These are phyloP conservation scores for Heliconius aoede DNA, from an alignment of 2,888 invertebrate genomes.

Conservation along the genomic window DNA sequence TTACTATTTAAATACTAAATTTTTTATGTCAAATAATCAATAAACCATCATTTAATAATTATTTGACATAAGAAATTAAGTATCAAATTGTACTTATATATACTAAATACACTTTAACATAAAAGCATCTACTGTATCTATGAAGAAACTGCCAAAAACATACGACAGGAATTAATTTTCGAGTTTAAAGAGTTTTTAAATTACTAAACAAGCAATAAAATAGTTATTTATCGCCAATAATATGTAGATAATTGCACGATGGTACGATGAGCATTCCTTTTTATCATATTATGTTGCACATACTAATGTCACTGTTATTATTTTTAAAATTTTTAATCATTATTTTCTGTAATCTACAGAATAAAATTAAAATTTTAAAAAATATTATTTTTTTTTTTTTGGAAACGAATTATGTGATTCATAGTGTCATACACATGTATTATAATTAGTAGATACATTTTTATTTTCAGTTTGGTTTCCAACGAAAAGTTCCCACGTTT, in stretches of 20 bases:
- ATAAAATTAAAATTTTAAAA: not conserved
- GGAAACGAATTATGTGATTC: not conserved
- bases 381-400: no score
- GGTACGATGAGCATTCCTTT: not conserved
- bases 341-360: not conserved
- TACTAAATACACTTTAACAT: no score
- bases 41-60: not conserved
- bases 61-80: not conserved
- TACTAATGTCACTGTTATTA: not conserved
- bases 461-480: no score
- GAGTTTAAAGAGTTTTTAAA: not conserved
- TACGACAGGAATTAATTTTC: not conserved
- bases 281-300: not conserved
- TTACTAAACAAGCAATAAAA: conserved; percentile 8
- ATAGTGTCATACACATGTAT: no score
- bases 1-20: no score
- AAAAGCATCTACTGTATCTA: no score
- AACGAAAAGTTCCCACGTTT: not conserved
- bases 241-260: not conserved
- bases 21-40: no score
- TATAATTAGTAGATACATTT: no score
- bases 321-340: not conserved
- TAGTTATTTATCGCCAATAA: conserved; percentile 8
- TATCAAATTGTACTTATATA: not conserved
- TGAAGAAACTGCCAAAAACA: not conserved